Evolutionary conservation across 2,888 invertebrate species (phyloP), one percentile per base, ranked within the genome.

Genomic region (Sceliomorpha sp.): DNA sequence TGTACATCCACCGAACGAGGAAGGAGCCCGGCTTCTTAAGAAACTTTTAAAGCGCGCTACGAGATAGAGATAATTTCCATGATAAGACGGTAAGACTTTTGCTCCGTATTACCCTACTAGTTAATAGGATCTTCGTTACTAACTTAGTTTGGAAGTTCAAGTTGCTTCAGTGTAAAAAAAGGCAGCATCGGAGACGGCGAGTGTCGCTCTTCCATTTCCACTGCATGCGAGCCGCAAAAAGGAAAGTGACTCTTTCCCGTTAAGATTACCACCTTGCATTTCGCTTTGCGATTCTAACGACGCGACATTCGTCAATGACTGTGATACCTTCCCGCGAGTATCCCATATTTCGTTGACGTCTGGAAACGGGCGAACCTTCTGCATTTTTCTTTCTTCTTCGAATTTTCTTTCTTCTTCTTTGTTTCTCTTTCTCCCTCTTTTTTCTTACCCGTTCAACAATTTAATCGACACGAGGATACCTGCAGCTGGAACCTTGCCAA

Each of bases 111-210:
- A 79, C 74, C 76, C 76, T 74, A 74, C 77, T 77, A 72, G 73
- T 79, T 81, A 79, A 79, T 79, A 78, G 76, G 75, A 76, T 76
- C 75, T 72, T 73, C 77, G 73, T 77, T 80, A 73, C 76, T 79
- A 81, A 81, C 76, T 80, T 80, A 75, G 79, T 80, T 81, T 59
- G 53, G 37, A 70, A 70, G 40, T 70, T 55, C n/a, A n/a, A n/a
- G n/a, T n/a, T n/a, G n/a, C 70, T 70, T 64, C 32, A 45, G 64
- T 58, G 64, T 44, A 51, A 69, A 66, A 69, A 69, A 63, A 42
- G 47, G 51, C 56, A 63, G 63, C 29, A 17, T 42, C 29, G 47
- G 48, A 64, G 34, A 59, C 48, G 59, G 63, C 44, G 62, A 58
- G 58, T 24, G 51, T 56, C 60, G 62, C 44, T 51, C n/a, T n/a